Evolutionary conservation across 2,797 vertebrate species (phyloP), one percentile per base, ranked within the genome.

Genomic region (Crax fasciolata): DNA sequence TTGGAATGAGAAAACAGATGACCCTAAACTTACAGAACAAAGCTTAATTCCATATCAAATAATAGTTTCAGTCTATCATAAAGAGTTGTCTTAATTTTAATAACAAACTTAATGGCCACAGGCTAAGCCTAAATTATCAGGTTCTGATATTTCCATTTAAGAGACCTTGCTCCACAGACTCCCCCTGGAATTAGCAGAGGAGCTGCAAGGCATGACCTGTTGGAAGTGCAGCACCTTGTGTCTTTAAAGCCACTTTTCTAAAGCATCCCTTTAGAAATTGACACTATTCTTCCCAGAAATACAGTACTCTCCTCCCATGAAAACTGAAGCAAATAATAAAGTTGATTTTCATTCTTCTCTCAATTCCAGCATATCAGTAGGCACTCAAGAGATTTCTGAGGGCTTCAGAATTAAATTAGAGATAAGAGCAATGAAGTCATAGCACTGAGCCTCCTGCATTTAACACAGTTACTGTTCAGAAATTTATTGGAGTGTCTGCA

Each of bases 331-430:
- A 88, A 72, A 6, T 43, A 82, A 77, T 24, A 49, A 82, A 57
- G 30, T 63, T 58, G 25, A 58, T 85, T 92, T 84, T 94, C 27
- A 48, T 86, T 92, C 14, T 65, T 85, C 19, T 39, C 21, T 87
- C 61, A 61, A 43, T 72, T 66, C 30, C 57, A 83, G 63, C 11
- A 10, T 74, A 72, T 70, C 68, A 86, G 51, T 41, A 68, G 20
- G 23, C 35, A 68, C 27, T 93, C 77, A 39, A 51, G 46, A 72
- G 24, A 83, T 43, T 91, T 79, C 57, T 85, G 57, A 85, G 61
- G 58, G 59, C 13, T 21, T 84, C 66, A 76, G 41, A 89, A 75
- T 75, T 91, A 78, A 88, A 73, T 75, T 78, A 57, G 2, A 4
- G 38, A 3, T 71, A 72, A 65, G 5, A 89, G 30, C 6, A 83